These are phyloP conservation scores for Caenorhabditis drosophilae DNA, from an alignment of 2,888 invertebrate species.

Conservation along the genomic window DNA sequence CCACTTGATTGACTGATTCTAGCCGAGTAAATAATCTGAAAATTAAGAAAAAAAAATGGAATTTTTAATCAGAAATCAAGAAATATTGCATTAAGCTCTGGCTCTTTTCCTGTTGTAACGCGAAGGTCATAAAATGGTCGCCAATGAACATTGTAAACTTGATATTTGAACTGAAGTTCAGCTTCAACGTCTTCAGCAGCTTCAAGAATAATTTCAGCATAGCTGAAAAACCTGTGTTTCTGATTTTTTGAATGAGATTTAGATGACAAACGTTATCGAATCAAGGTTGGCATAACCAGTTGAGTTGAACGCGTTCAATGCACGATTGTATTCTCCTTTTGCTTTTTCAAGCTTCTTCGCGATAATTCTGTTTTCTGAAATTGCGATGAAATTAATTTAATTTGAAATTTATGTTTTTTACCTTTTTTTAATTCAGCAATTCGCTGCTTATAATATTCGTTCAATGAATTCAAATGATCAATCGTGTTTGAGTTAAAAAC, in stretches of 20 bases:
- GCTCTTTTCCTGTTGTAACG: slow-evolving; percentile 32
- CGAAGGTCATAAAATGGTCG: slow-evolving; percentile 56
- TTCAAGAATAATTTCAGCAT: slow-evolving; percentile 29
- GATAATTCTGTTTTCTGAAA: neutral
- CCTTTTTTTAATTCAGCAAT: slow-evolving; percentile 8
- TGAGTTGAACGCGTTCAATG: neutral
- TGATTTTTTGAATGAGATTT: neutral
- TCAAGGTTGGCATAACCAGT: slow-evolving; percentile 1
- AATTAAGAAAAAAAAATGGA: too few relatives aligned
- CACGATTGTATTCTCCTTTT: neutral
- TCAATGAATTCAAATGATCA: slow-evolving; percentile 19
- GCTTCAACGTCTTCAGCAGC: slow-evolving; percentile 9
- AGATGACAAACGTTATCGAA: neutral
- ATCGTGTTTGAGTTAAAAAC: slow-evolving; percentile 27
- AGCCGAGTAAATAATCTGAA: too few relatives aligned
- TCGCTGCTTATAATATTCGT: slow-evolving; percentile 23
- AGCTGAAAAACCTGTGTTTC: neutral
- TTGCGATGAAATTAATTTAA: neutral
- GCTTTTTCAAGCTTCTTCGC: neutral
- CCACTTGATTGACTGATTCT: slow-evolving; percentile 69
- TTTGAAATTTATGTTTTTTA: neutral
- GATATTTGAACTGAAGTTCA: slow-evolving; percentile 32
- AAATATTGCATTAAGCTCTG: too few relatives aligned
- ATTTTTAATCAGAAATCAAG: too few relatives aligned
- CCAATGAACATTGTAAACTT: slow-evolving; percentile 54